Evolutionary conservation across 2,797 vertebrate genomes (phyloP).

Genomic region (Decapterus maruadsi): DNA sequence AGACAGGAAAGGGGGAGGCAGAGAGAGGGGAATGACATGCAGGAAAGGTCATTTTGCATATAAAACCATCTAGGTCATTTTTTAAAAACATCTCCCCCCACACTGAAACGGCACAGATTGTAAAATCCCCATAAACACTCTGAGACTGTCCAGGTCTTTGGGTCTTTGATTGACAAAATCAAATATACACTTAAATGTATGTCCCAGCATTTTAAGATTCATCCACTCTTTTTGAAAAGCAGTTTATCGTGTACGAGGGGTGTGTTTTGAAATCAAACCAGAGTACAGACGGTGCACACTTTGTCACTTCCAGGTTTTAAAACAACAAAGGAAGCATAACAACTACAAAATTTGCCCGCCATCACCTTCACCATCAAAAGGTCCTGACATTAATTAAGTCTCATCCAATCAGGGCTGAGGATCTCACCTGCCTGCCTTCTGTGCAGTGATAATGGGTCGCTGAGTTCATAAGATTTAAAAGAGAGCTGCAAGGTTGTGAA

Average conservation of each 20-base stretch:
- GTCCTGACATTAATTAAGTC: conserved; percentile 44
- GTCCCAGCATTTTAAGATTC: neutral
- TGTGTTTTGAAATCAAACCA: neutral
- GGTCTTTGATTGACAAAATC: neutral
- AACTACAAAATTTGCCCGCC: neutral
- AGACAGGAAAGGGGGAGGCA: too few relatives aligned
- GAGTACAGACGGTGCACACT: neutral
- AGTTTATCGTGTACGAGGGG: neutral
- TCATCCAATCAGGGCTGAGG: conserved; percentile 30
- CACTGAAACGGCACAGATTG: neutral
- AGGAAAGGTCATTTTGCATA: too few relatives aligned
- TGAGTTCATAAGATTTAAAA: conserved; percentile 10
- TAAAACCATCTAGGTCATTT: too few relatives aligned
- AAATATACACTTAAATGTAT: neutral
- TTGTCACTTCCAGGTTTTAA: neutral
- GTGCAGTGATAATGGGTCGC: conserved; percentile 14
- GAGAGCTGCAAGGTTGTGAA: conserved; percentile 5
- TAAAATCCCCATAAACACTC: neutral
- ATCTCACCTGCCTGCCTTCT: neutral
- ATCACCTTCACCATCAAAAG: conserved; percentile 30
- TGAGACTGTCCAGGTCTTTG: neutral
- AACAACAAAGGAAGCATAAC: neutral
- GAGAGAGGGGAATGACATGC: too few relatives aligned
- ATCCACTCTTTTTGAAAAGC: neutral
- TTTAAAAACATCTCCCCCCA: neutral